These are phyloP conservation scores for Siniperca undulata DNA, from an alignment of 2,797 vertebrate genomes.

Conservation along the genomic window DNA sequence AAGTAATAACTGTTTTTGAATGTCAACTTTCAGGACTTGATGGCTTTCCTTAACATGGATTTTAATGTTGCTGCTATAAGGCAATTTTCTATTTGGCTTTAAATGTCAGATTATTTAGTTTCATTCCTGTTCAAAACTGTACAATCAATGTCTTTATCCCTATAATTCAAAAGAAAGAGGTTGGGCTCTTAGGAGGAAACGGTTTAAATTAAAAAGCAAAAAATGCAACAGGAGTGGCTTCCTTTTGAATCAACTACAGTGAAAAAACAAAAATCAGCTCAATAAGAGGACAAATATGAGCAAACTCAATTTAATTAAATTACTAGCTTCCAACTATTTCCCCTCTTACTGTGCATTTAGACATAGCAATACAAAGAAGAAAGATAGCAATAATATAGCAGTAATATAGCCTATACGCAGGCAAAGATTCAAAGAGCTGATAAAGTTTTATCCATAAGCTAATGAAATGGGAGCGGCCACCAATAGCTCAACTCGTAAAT, in stretches of 20 bases:
- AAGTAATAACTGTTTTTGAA: constrained; percentile 5
- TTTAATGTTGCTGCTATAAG: neutral
- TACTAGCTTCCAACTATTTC: neutral
- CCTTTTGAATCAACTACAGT: neutral
- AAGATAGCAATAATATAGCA: neutral
- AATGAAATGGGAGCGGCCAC: neutral
- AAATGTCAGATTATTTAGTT: neutral
- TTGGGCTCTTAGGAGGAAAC: neutral
- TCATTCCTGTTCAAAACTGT: neutral
- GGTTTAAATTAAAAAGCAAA: neutral
- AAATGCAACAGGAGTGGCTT: neutral
- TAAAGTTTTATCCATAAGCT: neutral
- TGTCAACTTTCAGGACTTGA: neutral
- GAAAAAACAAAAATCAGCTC: neutral
- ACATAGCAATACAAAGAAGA: constrained; percentile 3
- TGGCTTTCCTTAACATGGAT: neutral
- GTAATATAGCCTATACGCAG: neutral
- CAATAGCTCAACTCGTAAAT: neutral
- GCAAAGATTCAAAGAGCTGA: neutral
- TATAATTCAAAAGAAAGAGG: neutral
- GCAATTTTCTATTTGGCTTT: neutral
- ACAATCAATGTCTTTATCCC: neutral
- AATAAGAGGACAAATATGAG: neutral
- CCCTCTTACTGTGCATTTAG: constrained; percentile 5
- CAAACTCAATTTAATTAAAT: neutral